Evolutionary conservation across 1,140 invertebrate species (phyloP).

Genomic region (Caenorhabditis remanei): DNA sequence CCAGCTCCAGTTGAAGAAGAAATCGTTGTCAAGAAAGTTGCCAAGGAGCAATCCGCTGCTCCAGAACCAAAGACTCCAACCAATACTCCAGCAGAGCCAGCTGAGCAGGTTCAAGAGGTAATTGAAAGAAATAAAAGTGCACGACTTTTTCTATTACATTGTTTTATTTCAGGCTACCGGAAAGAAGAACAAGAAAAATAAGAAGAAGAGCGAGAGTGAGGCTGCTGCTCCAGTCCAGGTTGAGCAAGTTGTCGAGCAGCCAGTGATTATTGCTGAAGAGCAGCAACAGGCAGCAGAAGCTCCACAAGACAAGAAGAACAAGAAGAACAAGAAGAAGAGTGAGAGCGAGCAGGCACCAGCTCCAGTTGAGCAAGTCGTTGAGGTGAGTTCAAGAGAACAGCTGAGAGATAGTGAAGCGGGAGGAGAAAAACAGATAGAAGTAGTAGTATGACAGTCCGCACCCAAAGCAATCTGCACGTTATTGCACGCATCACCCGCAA

Average conservation of each 20-base stretch:
- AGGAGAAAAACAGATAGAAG: background rate
- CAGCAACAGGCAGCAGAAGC: background rate
- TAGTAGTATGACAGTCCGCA: background rate
- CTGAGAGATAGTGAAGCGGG: background rate
- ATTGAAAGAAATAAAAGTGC: background rate
- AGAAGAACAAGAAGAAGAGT: slow-evolving; percentile 57
- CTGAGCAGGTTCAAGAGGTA: slow-evolving; percentile 36
- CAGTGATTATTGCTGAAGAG: background rate
- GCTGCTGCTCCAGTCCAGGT: background rate
- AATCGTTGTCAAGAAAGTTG: slow-evolving; percentile 20
- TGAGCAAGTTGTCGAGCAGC: slow-evolving; percentile 12
- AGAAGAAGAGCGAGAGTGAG: slow-evolving; percentile 51
- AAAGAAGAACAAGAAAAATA: slow-evolving; percentile 52
- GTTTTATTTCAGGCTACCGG: slow-evolving; percentile 14
- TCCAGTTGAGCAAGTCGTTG: slow-evolving; percentile 48
- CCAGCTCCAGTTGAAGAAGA: slow-evolving; percentile 42
- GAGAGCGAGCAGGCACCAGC: slow-evolving; percentile 24
- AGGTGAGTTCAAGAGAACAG: slow-evolving; percentile 41
- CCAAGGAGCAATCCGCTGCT: background rate
- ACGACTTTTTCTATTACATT: background rate
- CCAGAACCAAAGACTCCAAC: slow-evolving; percentile 50
- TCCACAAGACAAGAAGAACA: slow-evolving; percentile 45
- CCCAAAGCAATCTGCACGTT: background rate
- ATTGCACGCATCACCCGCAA: slow-evolving; percentile 24
- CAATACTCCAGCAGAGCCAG: slow-evolving; percentile 49